Conservation (phyloP, 1,140 invertebrate species). For the Anadara kagoshimensis region DNA sequence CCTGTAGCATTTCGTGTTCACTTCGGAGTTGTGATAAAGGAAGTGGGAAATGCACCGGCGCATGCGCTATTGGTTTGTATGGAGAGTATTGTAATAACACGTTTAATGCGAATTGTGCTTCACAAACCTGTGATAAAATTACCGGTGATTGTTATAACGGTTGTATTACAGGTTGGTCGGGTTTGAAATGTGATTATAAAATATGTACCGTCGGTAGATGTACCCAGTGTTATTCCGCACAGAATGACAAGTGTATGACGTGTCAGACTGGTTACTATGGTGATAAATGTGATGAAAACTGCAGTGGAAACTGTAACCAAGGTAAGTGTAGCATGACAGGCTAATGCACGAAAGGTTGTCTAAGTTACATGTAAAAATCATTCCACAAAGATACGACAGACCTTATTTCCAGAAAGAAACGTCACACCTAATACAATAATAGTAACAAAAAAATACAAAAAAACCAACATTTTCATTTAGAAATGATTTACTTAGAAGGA, state of each 20-base stretch:
- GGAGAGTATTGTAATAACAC: conserved; percentile 2
- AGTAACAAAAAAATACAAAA: too few relatives aligned
- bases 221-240: too few relatives aligned
- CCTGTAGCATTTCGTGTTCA: conserved; percentile 3
- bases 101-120: conserved; percentile 13
- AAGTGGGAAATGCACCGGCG: conserved; percentile 3
- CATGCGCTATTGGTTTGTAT: conserved; percentile 19
- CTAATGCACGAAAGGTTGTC: conserved; percentile 14
- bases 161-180: background rate
- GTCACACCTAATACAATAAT: too few relatives aligned
- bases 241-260: too few relatives aligned
- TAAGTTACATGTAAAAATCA: too few relatives aligned
- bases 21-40: conserved; percentile 7
- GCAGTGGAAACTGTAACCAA: conserved; percentile 7
- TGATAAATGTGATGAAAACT: conserved; percentile 21
- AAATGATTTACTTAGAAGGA: too few relatives aligned
- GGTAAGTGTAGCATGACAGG: conserved; percentile 22
- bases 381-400: too few relatives aligned
- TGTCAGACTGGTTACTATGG: conserved; percentile 41
- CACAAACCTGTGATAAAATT: conserved; percentile 3
- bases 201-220: too few relatives aligned
- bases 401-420: too few relatives aligned
- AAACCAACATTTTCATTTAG: too few relatives aligned
- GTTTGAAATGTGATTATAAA: too few relatives aligned
- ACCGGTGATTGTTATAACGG: conserved; percentile 11